Evolutionary conservation across 1,140 invertebrate species (phyloP), one percentile per base, ranked within the genome.

Genomic region (Drosophila busckii): DNA sequence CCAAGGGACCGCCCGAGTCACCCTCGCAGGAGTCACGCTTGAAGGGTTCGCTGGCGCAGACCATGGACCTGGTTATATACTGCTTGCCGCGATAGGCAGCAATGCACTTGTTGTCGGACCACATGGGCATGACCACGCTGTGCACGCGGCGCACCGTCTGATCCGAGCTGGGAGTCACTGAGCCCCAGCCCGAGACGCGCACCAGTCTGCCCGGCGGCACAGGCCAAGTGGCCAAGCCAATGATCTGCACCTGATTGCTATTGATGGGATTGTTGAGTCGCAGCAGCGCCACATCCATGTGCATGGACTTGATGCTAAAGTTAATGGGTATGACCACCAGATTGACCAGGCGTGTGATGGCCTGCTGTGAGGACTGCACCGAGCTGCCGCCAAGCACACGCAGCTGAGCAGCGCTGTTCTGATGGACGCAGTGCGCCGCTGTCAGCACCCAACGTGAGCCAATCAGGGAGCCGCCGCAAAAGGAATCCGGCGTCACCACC

Each of bases 251-350:
- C 31, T 67, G 66, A 0, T 31, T 10, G 1, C 76, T 76, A 1
- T 9, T 28, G 60, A 82, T 66, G 1, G 53, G 23, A 4, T 42
- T 9, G 4, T 37, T 26, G 6, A 82, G 25, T 2, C 54, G 40
- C 15, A 82, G 15, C 0, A 60, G 46, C 1, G 75, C 75, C 55
- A 66, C 75, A 29, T 82, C 75, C 64, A 82, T 70, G 31, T 82
- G 38, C 19, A 80, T 32, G 0, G 75, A 69, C 0, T 60, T 46
- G 1, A 31, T 29, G 10, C 34, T 75, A 12, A 82, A 80, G 1
- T 46, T 45, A 0, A 35, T 37, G 0, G 38, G 69, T 15, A 65
- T 44, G 12, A 29, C 54, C 4, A 75, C 15, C 5, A 49, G 31
- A 1, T 59, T 25, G 3, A 82, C 75, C 3, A 12, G 6, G 0